phyloP scores from a whole-genome alignment of 1,140 invertebrate genomes.

The Camponotus pennsylvanicus region DNA sequence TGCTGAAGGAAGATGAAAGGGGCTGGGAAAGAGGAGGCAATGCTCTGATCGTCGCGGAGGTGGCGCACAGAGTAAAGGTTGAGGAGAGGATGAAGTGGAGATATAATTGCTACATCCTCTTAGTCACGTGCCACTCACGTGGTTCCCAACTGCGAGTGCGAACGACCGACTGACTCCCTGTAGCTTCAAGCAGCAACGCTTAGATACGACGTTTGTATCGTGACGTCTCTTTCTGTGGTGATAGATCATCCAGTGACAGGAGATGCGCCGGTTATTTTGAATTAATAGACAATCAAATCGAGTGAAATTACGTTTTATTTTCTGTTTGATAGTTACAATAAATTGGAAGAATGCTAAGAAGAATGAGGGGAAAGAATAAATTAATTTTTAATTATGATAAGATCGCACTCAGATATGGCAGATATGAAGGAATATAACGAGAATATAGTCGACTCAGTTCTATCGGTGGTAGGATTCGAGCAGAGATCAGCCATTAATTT shows the following conservation, averaged over 20 bases:
- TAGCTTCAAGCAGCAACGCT: slow-evolving; percentile 64
- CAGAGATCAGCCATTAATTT: slow-evolving; percentile 84
- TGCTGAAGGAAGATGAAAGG: slow-evolving; percentile 59
- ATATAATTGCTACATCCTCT: slow-evolving; percentile 84
- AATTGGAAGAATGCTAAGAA: background rate
- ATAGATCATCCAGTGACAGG: slow-evolving; percentile 68
- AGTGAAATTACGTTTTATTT: slow-evolving; percentile 47
- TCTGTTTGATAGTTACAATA: background rate
- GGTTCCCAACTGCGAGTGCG: slow-evolving; percentile 80
- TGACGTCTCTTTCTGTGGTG: slow-evolving; percentile 68
- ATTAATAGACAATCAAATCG: slow-evolving; percentile 43
- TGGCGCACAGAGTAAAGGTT: slow-evolving; percentile 55
- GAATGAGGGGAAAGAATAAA: background rate
- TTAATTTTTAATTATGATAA: slow-evolving; percentile 17
- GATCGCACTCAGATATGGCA: background rate
- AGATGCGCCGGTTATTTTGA: slow-evolving; percentile 11
- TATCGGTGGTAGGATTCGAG: slow-evolving; percentile 59
- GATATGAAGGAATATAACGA: background rate
- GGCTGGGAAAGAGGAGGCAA: slow-evolving; percentile 58
- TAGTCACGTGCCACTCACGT: slow-evolving; percentile 84
- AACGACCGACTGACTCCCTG: slow-evolving; percentile 62
- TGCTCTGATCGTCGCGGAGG: slow-evolving; percentile 44
- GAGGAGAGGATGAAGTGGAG: slow-evolving; percentile 72
- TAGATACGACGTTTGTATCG: slow-evolving; percentile 69
- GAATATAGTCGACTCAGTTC: slow-evolving; percentile 8